These are phyloP conservation scores for Bolinopsis microptera DNA, from an alignment of 37 sponge, comb jelly and placozoan species.

Conservation along the genomic window DNA sequence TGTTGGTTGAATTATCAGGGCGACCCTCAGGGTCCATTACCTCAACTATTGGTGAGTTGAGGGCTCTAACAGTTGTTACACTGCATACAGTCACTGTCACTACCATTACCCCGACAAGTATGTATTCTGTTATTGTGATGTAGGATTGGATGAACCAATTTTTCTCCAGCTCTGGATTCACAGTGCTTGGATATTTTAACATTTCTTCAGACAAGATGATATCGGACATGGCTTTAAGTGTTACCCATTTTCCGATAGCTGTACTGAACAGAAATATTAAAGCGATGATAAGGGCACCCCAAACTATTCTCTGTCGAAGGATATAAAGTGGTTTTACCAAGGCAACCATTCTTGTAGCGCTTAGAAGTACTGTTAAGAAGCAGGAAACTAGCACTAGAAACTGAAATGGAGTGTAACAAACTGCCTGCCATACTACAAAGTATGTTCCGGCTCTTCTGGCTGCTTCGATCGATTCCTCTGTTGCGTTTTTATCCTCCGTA, in stretches of 20 bases:
- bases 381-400: not conserved
- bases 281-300: not conserved
- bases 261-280: not conserved
- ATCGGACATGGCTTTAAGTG: not conserved
- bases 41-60: not conserved
- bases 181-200: no score
- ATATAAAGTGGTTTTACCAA: not conserved
- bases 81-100: not conserved
- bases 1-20: not conserved
- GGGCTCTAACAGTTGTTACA: not conserved
- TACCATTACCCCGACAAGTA: not conserved
- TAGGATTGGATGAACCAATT: not conserved
- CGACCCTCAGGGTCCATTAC: not conserved
- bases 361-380: not conserved
- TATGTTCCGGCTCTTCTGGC: not conserved
- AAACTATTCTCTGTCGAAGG: not conserved
- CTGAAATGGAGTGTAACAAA: not conserved
- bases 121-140: not conserved
- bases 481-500: not conserved
- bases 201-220: no score
- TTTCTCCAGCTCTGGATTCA: no score
- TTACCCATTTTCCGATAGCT: not conserved
- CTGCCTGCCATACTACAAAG: not conserved
- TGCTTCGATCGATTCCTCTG: not conserved
- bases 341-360: not conserved